Evolutionary conservation across 1,140 invertebrate species (phyloP), one percentile per base, ranked within the genome.

Genomic region (Drosophila nannoptera): DNA sequence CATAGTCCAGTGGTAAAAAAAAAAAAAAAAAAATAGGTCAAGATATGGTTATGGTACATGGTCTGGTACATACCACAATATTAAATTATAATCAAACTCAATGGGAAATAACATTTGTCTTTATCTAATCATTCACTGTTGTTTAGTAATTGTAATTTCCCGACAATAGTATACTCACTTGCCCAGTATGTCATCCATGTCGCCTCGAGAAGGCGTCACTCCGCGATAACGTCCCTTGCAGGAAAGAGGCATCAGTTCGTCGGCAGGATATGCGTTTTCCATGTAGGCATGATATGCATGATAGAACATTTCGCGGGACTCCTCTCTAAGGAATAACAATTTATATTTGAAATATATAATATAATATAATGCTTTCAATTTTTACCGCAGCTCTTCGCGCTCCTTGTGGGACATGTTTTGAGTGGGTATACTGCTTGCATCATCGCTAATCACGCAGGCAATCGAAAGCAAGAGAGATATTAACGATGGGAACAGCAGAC

Each of bases 271-370:
- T 12, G 98, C 98, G 92, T 99, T 96, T 73, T 96, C 93, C 97
- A 99, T 99, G 78, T 99, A 99, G 16, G 96, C 95, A 84, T 94
- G 92, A 89, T 98, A 99, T n/a, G 96, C 97, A 93, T 99, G 98
- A 90, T 97, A 97, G 90, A 99, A 99, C 97, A 99, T 98, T 82
- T 97, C 95, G 46, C 95, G 91, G 9, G 97, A 94, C 91, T 98
- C 88, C 48, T 89, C 83, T 31, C 88, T 69, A 33, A 58, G 0
- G 0, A 31, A 59, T 49, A 14, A 9, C 29, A 16, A 16, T n/a
- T 22, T 22, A 22, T 16, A 7, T 58, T 9, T 8, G 22, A 49
- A 5, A 33, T 40, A 4, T 49, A 11, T 14, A 54, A 22, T 12
- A 8, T 45, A 14, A 56, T 12, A 29, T 4, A 36, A 31, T 22